Evolutionary conservation across 92 coral and sea anemone species (phyloP), one percentile per base, ranked within the genome.

Genomic region (Porites rus): DNA sequence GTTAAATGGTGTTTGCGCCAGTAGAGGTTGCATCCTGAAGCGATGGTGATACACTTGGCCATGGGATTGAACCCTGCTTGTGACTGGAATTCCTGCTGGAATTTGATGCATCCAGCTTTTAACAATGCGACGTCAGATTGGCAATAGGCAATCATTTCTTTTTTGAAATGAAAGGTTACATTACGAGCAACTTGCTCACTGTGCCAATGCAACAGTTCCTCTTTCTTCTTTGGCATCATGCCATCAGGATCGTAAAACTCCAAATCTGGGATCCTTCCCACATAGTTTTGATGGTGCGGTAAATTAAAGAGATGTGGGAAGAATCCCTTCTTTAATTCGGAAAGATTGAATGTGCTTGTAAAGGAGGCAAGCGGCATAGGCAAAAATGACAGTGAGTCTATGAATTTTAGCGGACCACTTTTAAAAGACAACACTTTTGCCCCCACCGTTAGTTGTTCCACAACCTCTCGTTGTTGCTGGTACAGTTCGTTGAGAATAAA

Each of bases 91-190:
- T 63, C 68, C 19, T 8, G 11, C 17, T 14, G 68, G 68, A 63
- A 63, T 5, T 13, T 8, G 6, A 5, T 9, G 19, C 68, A 63
- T 63, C 68, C 68, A 5, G 11, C 68, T 63, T 63, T 63, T 14
- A 63, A 14, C 18, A 60, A 18, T 11, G 65, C 93, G 11, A 81
- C 87, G 65, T 91, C 90, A 1, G 92, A 91, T 2, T 77, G 92
- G 58, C 94, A 91, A 68, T 88, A 91, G 6, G 51, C 80, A 4
- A 88, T 20, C 8, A 91, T 88, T 65, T 91, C 90, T 14, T 83
- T 65, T 66, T 84, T 11, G 81, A 91, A 66, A 21, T 91, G 89
- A 64, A 83, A 91, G 43, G 84, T 84, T 50, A 88, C 76, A 52
- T 91, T 65, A 1, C 50, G 31, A 3, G 72, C 43, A 16, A 77